Evolutionary conservation across 2,113 vertebrate species (phyloP).

Genomic region (Aspidoscelis tigris): DNA sequence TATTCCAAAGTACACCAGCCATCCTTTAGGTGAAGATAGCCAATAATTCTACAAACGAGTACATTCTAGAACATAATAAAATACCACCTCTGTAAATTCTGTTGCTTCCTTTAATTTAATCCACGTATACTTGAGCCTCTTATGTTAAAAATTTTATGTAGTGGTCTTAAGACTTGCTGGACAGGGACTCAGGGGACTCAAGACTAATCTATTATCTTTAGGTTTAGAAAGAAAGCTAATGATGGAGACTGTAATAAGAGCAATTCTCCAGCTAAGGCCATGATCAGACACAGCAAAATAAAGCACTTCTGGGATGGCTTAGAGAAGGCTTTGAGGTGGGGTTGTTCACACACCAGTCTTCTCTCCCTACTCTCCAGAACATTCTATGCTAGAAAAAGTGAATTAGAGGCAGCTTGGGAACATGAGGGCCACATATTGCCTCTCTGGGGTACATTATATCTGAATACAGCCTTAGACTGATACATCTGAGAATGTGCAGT

Average conservation of each 20-base stretch:
- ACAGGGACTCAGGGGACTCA: slow-evolving; percentile 29
- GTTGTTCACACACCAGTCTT: too few species aligned
- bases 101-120: slow-evolving; percentile 48
- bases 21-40: slow-evolving; percentile 38
- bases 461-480: not conserved
- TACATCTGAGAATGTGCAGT: slow-evolving; percentile 20
- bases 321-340: too few species aligned
- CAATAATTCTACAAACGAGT: slow-evolving; percentile 43
- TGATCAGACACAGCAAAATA: too few species aligned
- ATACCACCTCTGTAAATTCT: slow-evolving; percentile 32
- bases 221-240: not conserved
- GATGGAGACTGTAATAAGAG: slow-evolving; percentile 16
- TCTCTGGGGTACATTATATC: too few species aligned
- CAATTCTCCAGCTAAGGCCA: slow-evolving; percentile 6
- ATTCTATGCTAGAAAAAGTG: too few species aligned
- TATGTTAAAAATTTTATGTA: slow-evolving; percentile 38
- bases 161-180: slow-evolving; percentile 42
- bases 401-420: too few species aligned
- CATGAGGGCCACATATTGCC: too few species aligned
- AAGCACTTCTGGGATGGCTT: too few species aligned
- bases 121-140: slow-evolving; percentile 13
- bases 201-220: slow-evolving; percentile 35
- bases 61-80: slow-evolving; percentile 36
- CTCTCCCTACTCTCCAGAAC: too few species aligned
- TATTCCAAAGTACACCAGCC: slow-evolving; percentile 19